A percentile compares a stretch with the other conserved stretches of the same genome.
These are phyloP conservation scores for Napeogenes inachia DNA, from an alignment of 2,888 invertebrate genomes.

Conservation along the genomic window DNA sequence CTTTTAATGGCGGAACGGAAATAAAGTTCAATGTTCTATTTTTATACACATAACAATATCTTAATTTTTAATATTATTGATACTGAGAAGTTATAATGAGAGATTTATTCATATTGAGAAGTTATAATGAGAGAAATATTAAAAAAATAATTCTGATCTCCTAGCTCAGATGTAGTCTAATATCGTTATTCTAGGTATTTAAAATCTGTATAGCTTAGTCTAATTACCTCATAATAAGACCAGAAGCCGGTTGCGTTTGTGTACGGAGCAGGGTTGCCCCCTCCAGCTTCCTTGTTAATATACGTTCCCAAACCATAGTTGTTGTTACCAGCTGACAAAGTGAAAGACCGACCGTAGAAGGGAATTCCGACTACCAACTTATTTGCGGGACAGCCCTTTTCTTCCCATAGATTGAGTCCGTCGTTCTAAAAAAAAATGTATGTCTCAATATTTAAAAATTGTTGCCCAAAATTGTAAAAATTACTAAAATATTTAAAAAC, in stretches of 20 bases:
- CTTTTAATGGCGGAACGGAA: too few species aligned
- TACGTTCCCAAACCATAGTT: constrained; percentile 91
- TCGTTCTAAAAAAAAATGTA: constrained; percentile 82
- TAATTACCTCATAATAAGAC: constrained; percentile 87
- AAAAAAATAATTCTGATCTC: too few species aligned
- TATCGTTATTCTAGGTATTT: too few species aligned
- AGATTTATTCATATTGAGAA: too few species aligned
- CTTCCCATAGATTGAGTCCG: constrained; percentile 91
- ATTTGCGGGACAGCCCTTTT: constrained; percentile 91
- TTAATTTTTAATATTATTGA: too few species aligned
- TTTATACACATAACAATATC: too few species aligned
- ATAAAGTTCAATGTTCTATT: too few species aligned
- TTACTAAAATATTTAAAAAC: neutral
- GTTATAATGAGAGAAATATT: too few species aligned
- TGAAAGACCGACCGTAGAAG: constrained; percentile 92
- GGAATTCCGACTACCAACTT: constrained; percentile 93
- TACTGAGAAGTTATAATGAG: too few species aligned
- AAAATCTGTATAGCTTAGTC: too few species aligned
- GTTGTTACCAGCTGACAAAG: constrained; percentile 87
- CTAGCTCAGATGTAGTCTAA: too few species aligned
- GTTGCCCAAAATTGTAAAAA: neutral
- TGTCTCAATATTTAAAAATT: neutral
- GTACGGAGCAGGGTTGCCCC: constrained; percentile 89
- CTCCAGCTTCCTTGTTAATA: constrained; percentile 93
- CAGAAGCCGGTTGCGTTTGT: constrained; percentile 92